Evolutionary conservation across 2,113 vertebrate species (phyloP).

Genomic region (Sitta europaea): DNA sequence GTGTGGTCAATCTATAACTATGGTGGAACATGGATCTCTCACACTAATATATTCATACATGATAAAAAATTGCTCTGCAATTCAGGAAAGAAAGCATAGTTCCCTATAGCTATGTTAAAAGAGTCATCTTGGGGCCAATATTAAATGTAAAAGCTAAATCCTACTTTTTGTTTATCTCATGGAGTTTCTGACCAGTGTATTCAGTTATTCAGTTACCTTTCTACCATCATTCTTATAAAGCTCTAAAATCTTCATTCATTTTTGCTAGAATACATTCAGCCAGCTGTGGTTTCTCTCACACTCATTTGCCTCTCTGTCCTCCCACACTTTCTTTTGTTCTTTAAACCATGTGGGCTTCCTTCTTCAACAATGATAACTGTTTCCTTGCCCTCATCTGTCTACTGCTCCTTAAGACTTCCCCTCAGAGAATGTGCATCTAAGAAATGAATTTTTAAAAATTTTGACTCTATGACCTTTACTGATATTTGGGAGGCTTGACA

Average conservation of each 20-base stretch:
- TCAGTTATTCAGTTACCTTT: not conserved
- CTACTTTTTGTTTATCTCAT: not conserved
- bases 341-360: not conserved
- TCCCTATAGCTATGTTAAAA: not conserved
- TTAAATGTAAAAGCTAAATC: not conserved
- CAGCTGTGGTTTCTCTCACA: not conserved
- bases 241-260: not conserved
- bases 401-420: not conserved
- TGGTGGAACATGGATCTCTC: not conserved
- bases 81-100: not conserved
- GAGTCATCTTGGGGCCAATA: not conserved
- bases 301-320: not conserved
- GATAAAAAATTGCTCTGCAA: not conserved
- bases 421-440: not conserved
- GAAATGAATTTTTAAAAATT: not conserved
- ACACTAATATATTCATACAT: not conserved
- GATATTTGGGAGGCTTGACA: not conserved
- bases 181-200: not conserved
- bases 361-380: not conserved
- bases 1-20: not conserved
- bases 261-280: not conserved
- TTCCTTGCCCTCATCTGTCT: not conserved
- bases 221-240: not conserved
- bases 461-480: not conserved
- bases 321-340: not conserved